Evolutionary conservation across 1,140 invertebrate genomes (phyloP), one percentile per base, ranked within the genome.

Genomic region (Diplogasteroides magnus): DNA sequence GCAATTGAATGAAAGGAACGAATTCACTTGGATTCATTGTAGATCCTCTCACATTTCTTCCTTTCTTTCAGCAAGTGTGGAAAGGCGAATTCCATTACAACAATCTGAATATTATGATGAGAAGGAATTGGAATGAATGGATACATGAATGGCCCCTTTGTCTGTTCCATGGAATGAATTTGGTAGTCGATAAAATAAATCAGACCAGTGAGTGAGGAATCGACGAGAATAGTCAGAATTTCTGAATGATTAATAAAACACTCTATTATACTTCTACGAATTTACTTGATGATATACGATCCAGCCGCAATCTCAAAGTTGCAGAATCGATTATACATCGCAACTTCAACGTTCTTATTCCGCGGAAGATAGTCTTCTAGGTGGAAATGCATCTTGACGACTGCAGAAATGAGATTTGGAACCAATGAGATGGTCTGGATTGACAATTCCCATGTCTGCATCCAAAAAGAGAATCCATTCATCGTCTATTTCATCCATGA

Each of bases 251-350:
- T 63, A 77, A 31, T n/a, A 11, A 76, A 65, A 32, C 25, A 2
- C n/a, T 6, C n/a, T 25, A 25, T 15, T 1, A 19, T 25, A 1
- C 60, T 19, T 15, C 26, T 28, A 61, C 15, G 26, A 1, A n/a
- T 14, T 19, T 28, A 28, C 59, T 31, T 64, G 25, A 73, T 76
- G 56, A 79, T 71, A 69, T 79, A 79, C 62, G 78, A 79, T 15
- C 77, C 77, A 28, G 64, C 57, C n/a, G 76, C 76, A 61, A 79
- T 79, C 73, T 79, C 77, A 78, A 77, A 81, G 57, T 79, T 79
- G 61, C 76, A 81, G 61, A 81, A 81, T 19, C 77, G 70, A 64
- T 79, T 78, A 57, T 79, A 79, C 57, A 79, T 81, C 3, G 81
- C 64, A 14, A 79, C 14, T 60, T 79, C 78, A 29, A 77, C 75